Percentiles rank a stretch among this genome's conserved stretches.
Evolutionary conservation across 1,140 invertebrate genomes (phyloP).

Genomic region (Drosophila oshimai): DNA sequence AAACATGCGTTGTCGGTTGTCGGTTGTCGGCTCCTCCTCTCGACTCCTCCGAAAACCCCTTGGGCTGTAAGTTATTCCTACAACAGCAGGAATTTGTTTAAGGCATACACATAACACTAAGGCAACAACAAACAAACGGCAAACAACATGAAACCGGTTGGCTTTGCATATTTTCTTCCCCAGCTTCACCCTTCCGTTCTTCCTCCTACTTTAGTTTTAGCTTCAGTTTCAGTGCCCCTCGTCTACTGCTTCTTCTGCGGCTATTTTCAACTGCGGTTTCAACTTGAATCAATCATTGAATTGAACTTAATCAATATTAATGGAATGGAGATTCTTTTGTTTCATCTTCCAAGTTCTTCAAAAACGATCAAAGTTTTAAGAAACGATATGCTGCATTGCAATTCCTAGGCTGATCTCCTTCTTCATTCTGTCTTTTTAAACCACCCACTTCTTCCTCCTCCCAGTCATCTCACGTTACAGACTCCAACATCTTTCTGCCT

Average conservation of each 20-base stretch:
- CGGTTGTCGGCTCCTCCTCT: not conserved
- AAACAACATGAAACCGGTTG: constrained; percentile 55
- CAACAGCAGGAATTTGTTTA: constrained; percentile 61
- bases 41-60: not conserved
- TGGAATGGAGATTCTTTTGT: not conserved
- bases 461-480: not conserved
- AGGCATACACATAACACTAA: constrained; percentile 47
- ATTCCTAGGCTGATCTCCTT: not conserved
- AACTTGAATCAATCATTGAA: constrained; percentile 38
- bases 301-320: constrained; percentile 35
- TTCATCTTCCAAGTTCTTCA: not conserved
- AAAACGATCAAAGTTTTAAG: too few species aligned
- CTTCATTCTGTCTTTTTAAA: not conserved
- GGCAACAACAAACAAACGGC: constrained; percentile 24
- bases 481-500: not conserved
- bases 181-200: not conserved
- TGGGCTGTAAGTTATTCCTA: constrained; percentile 17
- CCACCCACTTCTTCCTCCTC: too few species aligned
- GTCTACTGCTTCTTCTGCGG: not conserved
- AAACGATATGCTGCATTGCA: too few species aligned
- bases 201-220: not conserved
- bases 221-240: too few species aligned
- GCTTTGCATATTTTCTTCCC: constrained; percentile 32
- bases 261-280: constrained; percentile 12
- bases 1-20: constrained; percentile 40